These are phyloP conservation scores for Simalia tracyae DNA, from an alignment of 2,797 vertebrate species.

Conservation along the genomic window DNA sequence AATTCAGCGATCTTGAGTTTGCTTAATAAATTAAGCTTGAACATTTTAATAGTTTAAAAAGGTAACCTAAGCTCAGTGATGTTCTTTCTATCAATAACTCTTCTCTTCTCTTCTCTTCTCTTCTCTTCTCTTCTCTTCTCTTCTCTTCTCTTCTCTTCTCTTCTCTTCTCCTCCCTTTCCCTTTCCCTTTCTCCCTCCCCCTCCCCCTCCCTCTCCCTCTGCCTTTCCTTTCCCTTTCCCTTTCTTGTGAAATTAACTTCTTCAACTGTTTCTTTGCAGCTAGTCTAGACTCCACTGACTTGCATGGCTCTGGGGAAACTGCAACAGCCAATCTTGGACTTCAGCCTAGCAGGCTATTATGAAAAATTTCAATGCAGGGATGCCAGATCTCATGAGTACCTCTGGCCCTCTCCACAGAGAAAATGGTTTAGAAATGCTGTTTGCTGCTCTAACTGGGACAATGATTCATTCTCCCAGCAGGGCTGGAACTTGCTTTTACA, in stretches of 20 bases:
- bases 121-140: too few species aligned
- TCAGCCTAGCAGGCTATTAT: conserved; percentile 18
- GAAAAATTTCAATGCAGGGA: conserved; percentile 35
- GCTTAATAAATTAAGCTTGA: background rate
- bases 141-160: too few species aligned
- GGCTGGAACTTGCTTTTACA: conserved; percentile 45
- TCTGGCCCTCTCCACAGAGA: conserved; percentile 13
- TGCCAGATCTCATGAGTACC: background rate
- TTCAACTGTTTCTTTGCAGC: background rate
- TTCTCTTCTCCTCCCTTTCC: background rate
- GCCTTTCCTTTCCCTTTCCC: too few species aligned
- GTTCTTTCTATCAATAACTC: background rate
- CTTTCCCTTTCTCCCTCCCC: background rate
- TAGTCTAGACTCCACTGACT: background rate
- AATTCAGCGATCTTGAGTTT: background rate
- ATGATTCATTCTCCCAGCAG: conserved; percentile 55
- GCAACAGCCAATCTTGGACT: background rate
- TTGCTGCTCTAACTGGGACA: conserved; percentile 42
- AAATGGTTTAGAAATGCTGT: conserved; percentile 45
- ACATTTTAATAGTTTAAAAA: background rate
- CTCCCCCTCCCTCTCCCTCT: background rate
- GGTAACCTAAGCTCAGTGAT: background rate
- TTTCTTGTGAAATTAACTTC: background rate
- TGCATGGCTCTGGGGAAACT: background rate
- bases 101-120: background rate